Base-by-base conservation (phyloP, 2,888 invertebrate genomes). In the Spicauda simplicius region DNA sequence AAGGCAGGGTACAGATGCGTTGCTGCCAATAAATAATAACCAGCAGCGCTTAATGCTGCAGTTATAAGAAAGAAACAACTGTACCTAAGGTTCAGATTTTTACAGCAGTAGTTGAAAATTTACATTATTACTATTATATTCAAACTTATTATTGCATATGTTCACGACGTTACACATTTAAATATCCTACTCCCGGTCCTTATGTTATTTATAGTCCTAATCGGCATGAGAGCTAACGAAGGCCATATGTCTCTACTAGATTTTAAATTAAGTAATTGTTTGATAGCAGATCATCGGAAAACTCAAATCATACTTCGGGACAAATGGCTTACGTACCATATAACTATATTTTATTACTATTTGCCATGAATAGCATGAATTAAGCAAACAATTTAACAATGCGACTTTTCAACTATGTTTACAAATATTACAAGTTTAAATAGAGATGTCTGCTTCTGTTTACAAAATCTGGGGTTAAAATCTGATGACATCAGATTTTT, bases 261-360 rank as follows among this genome's bases (percentile, higher is more conserved):
- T 54, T 54, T 53, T 65, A 59, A 65, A 59, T 65, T 59, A 65
- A 65, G 65, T 65, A 65, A 65, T 65, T 65, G 59, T 59, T 65
- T 59, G 33, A 65, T 54, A 65, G 53, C 8, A 65, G 53, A 59
- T 54, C 54, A 59, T 65, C 41, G 65, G 65, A 65, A 54, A 65
- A 54, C 59, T 65, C 65, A 59, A 54, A 65, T 65, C 64, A 65
- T 65, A 58, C 54, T 41, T 30, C 45, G 19, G 19, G 52, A 53
- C 37, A 50, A 60, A 18, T 60, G 12, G 11, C 18, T 20, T 30
- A 19, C 25, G 64, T 30, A 20, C 41, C 41, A 20, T 45, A 16
- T 14, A 37, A 25, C 14, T 16, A 58, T 33, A 60, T 60, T 60
- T 59, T 16, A 10, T 59, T 4, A 4, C 6, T 16, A 10, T 41